These are phyloP conservation scores for Taeniopygia guttata DNA, from an alignment of 2,797 vertebrate species.

Conservation along the genomic window DNA sequence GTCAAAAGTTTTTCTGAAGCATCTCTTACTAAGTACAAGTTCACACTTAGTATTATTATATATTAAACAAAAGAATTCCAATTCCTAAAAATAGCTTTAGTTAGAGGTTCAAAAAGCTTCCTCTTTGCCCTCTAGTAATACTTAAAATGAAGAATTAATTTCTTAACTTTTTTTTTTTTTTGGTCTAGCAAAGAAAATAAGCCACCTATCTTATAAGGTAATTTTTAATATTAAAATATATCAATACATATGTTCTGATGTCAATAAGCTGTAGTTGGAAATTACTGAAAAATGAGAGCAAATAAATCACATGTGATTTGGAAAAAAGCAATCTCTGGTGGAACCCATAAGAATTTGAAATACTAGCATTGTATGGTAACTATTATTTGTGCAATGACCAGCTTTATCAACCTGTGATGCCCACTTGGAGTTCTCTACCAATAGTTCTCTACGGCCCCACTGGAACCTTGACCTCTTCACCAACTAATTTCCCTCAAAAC, in stretches of 20 bases:
- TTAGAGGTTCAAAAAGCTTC: not conserved
- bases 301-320: not conserved
- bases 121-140: not conserved
- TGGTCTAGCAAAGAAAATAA: not conserved
- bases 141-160: not conserved
- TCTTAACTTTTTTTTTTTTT: not conserved
- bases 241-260: not conserved
- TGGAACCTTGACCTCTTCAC: not conserved
- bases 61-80: not conserved
- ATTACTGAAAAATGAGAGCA: not conserved
- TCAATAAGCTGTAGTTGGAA: not conserved
- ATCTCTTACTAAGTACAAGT: not conserved
- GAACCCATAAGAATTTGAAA: not conserved
- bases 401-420: not conserved
- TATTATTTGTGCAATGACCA: not conserved
- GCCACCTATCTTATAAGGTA: not conserved
- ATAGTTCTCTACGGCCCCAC: not conserved
- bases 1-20: not conserved
- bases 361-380: not conserved
- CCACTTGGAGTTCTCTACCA: not conserved
- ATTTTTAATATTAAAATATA: not conserved
- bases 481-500: not conserved
- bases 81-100: not conserved
- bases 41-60: not conserved
- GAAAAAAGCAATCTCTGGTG: not conserved